Evolutionary conservation across 2,113 vertebrate species (phyloP), one percentile per base, ranked within the genome.

Genomic region (Plestiodon gilberti): DNA sequence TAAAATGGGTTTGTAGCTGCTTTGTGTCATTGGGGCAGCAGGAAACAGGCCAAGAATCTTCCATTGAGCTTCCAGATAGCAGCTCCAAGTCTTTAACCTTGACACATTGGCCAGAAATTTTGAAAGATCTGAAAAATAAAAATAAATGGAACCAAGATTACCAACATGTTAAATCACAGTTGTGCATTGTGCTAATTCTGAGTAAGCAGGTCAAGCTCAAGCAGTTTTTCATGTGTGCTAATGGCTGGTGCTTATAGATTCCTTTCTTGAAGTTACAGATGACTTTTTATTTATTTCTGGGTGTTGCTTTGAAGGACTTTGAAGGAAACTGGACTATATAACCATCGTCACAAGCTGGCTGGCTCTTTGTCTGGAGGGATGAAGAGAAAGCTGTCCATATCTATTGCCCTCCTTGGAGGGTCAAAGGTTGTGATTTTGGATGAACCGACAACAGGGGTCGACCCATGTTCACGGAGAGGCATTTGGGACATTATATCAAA

Each of bases 401-500:
- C 98, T 89, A 99, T 99, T 70, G 98, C 99, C 90, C 98, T 99
- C 76, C 98, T 99, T 52, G 99, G 99, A 69, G 98, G 98, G 88
- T 99, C 99, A 5, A 98, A 96, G 20, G 96, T 99, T 89, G 98
- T 99, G 78, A 98, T 99, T 90, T 93, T 99, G 90, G 99, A 99
- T 91, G 99, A 99, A 90, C 99, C 99, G 67, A 99, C 99, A 86
- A 99, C 98, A 5, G 99, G 99, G 1, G 98, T 99, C 59, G 99
- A 99, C 93, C 99, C 99, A 0, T 99, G 99, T 94, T 99, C 99
- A 83, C 96, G 99, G 74, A 97, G 99, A 88, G 98, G 97, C 91
- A 99, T 99, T 96, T 99, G 99, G 99, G 98, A 99, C 93, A 98
- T 99, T 78, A 97, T 99, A 93, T 97, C 98, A 89, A 98, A 98